phyloP scores from a whole-genome alignment of 2,113 vertebrate genomes.

The Antigone vipio region DNA sequence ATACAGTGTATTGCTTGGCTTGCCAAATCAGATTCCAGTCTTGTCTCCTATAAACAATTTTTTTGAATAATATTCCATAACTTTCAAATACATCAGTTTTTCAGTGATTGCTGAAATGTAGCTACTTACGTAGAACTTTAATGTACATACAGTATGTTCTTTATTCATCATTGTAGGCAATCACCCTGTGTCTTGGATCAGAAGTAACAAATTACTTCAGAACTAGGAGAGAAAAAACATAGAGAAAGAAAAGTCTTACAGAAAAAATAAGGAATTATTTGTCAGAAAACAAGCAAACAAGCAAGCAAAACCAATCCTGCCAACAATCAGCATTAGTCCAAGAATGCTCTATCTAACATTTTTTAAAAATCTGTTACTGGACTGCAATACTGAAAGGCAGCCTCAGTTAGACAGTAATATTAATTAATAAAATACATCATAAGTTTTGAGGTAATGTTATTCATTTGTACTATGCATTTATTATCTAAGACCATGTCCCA shows the following conservation, averaged over 20 bases:
- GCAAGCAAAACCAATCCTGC: not conserved
- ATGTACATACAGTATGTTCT: not conserved
- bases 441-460: not conserved
- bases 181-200: not conserved
- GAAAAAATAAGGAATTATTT: not conserved
- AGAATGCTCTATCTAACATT: not conserved
- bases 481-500: not conserved
- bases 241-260: not conserved
- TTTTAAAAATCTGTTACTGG: not conserved
- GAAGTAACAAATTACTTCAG: not conserved
- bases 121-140: not conserved
- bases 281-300: not conserved
- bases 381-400: not conserved
- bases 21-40: not conserved
- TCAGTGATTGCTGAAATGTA: not conserved
- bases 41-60: not conserved
- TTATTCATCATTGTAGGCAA: not conserved
- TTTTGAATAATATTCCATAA: not conserved
- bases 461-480: not conserved
- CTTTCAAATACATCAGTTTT: not conserved
- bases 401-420: not conserved
- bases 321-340: not conserved
- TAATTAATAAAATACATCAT: not conserved
- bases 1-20: rapidly evolving
- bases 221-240: not conserved